These are phyloP conservation scores for Aurelia aurita complex sp. Pacific DNA, from an alignment of 30 jellyfish, hydroid and myxozoan species.

Conservation along the genomic window DNA sequence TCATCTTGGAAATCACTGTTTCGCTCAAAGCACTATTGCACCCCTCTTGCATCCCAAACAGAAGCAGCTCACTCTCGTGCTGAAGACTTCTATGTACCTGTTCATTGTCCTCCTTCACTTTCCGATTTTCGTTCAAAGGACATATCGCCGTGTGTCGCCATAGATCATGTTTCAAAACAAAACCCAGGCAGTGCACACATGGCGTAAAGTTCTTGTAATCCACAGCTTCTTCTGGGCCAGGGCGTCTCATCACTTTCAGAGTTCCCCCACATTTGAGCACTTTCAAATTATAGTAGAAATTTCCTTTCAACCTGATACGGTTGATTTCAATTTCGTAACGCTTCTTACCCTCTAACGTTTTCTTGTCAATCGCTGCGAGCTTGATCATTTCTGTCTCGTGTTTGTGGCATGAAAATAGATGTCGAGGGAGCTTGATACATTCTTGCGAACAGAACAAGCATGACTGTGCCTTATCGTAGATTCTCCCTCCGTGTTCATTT, in stretches of 20 bases:
- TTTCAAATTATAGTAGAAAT: slow-evolving; percentile 28
- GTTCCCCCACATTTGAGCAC: slow-evolving; percentile 47
- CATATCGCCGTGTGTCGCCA: slow-evolving; percentile 61
- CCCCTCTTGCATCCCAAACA: slow-evolving; percentile 7
- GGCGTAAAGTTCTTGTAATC: slow-evolving; percentile 28
- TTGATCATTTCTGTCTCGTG: slow-evolving; percentile 22
- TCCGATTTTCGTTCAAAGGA: slow-evolving; percentile 15
- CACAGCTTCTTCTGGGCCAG: slow-evolving; percentile 25
- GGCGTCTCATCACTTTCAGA: slow-evolving; percentile 53
- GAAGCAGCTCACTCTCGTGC: slow-evolving; percentile 51
- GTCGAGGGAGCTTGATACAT: slow-evolving; percentile 21
- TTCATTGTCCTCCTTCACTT: not conserved
- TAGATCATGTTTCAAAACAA: slow-evolving; percentile 50
- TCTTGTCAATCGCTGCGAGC: slow-evolving; percentile 16
- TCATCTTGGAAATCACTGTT: slow-evolving; percentile 21
- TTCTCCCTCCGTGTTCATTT: slow-evolving; percentile 9
- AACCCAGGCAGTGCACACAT: slow-evolving; percentile 54
- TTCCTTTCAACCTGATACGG: slow-evolving; percentile 40
- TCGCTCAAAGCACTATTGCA: not conserved
- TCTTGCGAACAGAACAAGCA: slow-evolving; percentile 44
- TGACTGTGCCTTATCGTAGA: slow-evolving; percentile 31
- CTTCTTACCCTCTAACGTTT: slow-evolving; percentile 6
- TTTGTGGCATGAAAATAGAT: slow-evolving; percentile 31
- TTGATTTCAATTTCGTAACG: not conserved
- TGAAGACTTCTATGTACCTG: not conserved